Evolutionary conservation across 2,888 invertebrate species (phyloP).

Genomic region (Idaea dimidiata): DNA sequence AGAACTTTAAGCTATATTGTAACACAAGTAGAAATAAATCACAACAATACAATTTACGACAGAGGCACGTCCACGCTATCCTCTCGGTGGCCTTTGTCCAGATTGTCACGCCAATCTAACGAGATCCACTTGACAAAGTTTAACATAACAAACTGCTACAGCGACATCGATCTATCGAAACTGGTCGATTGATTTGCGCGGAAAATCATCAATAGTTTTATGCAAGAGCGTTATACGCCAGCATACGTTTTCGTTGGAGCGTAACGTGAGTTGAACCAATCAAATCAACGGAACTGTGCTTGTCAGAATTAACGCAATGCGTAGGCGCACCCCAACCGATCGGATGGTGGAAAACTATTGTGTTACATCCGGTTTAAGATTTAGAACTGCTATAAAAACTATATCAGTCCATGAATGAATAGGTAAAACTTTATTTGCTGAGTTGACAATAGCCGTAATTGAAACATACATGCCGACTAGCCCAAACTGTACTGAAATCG

Average conservation of each 20-base stretch:
- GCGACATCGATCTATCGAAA: conserved; percentile 28
- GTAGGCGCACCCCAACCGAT: conserved; percentile 63
- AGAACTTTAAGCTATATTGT: conserved; percentile 29
- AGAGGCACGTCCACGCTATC: conserved; percentile 55
- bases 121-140: conserved; percentile 32
- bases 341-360: conserved; percentile 56
- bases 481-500: neutral
- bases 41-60: conserved; percentile 62
- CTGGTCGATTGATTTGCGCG: conserved; percentile 48
- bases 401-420: conserved; percentile 26
- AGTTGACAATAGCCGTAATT: neutral
- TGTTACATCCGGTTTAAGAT: conserved; percentile 48
- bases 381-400: conserved; percentile 32
- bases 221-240: conserved; percentile 53
- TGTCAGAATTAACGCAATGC: conserved; percentile 67
- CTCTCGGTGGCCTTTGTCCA: conserved; percentile 55
- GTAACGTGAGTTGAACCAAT: conserved; percentile 55
- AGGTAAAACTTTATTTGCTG: neutral
- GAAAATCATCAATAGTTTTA: conserved; percentile 62
- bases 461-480: neutral
- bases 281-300: conserved; percentile 71
- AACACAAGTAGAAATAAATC: conserved; percentile 36
- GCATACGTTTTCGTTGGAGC: conserved; percentile 61
- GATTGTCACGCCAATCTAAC: conserved; percentile 36
- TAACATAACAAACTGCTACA: conserved; percentile 23